Conservation (phyloP, 1,140 invertebrate genomes). For the Geopemphigus sp. region DNA sequence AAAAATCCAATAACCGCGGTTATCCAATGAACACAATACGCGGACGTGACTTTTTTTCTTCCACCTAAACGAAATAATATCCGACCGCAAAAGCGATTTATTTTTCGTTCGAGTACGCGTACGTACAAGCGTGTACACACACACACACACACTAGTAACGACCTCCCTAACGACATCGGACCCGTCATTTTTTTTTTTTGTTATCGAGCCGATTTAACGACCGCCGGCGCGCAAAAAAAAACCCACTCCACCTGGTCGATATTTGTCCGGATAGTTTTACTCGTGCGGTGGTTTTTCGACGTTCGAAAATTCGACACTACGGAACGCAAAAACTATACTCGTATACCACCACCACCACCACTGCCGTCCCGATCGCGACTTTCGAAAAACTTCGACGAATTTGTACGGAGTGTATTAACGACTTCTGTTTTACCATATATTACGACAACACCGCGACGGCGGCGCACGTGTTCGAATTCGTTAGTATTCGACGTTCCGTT, state of each 20-base stretch:
- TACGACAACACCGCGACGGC: too few relatives aligned
- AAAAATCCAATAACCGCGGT: not conserved
- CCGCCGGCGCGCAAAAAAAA: not conserved
- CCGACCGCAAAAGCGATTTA: too few relatives aligned
- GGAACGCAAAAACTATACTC: too few relatives aligned
- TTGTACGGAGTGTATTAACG: not conserved
- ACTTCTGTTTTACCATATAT: not conserved
- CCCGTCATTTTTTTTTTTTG: not conserved
- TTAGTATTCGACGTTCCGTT: not conserved
- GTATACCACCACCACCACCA: too few relatives aligned
- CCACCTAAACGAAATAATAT: too few relatives aligned
- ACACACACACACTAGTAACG: too few relatives aligned
- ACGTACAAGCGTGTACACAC: too few relatives aligned
- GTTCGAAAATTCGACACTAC: too few relatives aligned
- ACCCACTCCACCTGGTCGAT: not conserved
- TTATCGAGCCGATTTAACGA: not conserved
- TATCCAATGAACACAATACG: not conserved
- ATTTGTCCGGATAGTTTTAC: not conserved
- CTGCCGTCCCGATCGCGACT: not conserved
- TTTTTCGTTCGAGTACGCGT: too few relatives aligned
- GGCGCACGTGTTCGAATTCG: too few relatives aligned
- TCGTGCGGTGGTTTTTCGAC: too few relatives aligned
- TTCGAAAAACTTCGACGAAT: not conserved
- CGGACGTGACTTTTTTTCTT: too few relatives aligned
- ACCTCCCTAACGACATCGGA: not conserved